Conservation (phyloP, 2,797 vertebrate genomes). For the Menidia menidia region DNA sequence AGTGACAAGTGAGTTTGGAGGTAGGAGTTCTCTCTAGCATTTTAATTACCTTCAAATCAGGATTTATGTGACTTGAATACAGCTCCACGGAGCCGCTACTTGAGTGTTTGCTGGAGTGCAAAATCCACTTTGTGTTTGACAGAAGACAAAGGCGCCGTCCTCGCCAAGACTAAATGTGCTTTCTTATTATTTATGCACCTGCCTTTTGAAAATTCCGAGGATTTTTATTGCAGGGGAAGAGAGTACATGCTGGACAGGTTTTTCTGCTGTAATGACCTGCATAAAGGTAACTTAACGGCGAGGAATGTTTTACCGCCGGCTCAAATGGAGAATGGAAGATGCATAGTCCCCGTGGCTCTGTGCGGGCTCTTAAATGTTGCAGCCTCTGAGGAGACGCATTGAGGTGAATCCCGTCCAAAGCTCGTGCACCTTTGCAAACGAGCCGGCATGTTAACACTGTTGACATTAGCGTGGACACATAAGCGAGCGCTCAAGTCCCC, state of each 20-base stretch:
- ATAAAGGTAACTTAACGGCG: slow-evolving; percentile 38
- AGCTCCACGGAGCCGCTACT: slow-evolving; percentile 21
- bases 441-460: slow-evolving; percentile 44
- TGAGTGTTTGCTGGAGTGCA: slow-evolving; percentile 37
- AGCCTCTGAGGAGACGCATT: slow-evolving; percentile 15
- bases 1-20: slow-evolving; percentile 22
- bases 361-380: slow-evolving; percentile 37
- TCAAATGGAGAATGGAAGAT: slow-evolving; percentile 31
- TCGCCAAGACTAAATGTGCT: slow-evolving; percentile 25
- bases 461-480: slow-evolving; percentile 56
- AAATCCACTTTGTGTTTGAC: slow-evolving; percentile 30
- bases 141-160: slow-evolving; percentile 22
- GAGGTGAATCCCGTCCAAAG: slow-evolving; percentile 39
- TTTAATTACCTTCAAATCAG: slow-evolving; percentile 36
- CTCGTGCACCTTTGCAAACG: slow-evolving; percentile 37
- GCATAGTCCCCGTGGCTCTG: slow-evolving; percentile 20
- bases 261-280: slow-evolving; percentile 22
- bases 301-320: slow-evolving; percentile 32
- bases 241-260: slow-evolving; percentile 7
- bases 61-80: slow-evolving; percentile 24
- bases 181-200: slow-evolving; percentile 35
- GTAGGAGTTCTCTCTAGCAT: slow-evolving; percentile 22
- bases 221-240: slow-evolving; percentile 19
- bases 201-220: slow-evolving; percentile 22
- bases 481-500: slow-evolving; percentile 46